Conservation (phyloP, 2,113 vertebrate species). For the Colius striatus region DNA sequence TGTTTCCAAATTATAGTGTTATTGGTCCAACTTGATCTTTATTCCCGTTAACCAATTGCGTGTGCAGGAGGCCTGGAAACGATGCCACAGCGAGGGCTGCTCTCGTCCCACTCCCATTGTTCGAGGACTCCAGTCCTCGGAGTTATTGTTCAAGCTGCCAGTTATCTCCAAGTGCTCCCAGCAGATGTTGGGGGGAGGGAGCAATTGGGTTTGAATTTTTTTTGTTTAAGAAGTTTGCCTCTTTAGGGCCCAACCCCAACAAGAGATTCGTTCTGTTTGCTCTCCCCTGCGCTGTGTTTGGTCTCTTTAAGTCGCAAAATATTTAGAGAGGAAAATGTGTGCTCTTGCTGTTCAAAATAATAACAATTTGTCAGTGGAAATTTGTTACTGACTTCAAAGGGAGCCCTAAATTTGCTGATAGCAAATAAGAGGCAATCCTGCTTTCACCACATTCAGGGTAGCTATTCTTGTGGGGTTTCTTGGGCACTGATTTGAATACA, state of each 20-base stretch:
- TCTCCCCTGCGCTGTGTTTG: background rate
- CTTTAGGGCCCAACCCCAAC: background rate
- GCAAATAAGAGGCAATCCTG: constrained; percentile 8
- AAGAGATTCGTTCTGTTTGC: background rate
- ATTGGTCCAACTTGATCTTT: constrained; percentile 72
- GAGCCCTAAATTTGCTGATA: constrained; percentile 34
- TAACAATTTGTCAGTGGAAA: constrained; percentile 28
- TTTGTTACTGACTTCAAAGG: constrained; percentile 13
- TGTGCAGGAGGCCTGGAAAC: constrained; percentile 65
- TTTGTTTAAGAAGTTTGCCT: constrained; percentile 42
- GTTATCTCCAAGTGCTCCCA: constrained; percentile 53
- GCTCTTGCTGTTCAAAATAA: constrained; percentile 26
- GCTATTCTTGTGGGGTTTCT: background rate
- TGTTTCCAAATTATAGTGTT: constrained; percentile 71
- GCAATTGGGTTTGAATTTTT: background rate
- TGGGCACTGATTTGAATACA: background rate
- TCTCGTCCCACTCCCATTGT: constrained; percentile 63
- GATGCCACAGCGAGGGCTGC: constrained; percentile 47
- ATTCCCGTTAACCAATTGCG: constrained; percentile 30
- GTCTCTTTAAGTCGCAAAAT: constrained; percentile 13
- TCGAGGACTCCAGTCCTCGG: background rate
- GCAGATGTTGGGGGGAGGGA: constrained; percentile 64
- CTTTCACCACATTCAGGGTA: background rate
- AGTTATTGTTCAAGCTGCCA: constrained; percentile 68
- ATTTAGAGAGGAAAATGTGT: background rate